Evolutionary conservation across 2,797 vertebrate genomes (phyloP), one percentile per base, ranked within the genome.

Genomic region (Fringilla coelebs): DNA sequence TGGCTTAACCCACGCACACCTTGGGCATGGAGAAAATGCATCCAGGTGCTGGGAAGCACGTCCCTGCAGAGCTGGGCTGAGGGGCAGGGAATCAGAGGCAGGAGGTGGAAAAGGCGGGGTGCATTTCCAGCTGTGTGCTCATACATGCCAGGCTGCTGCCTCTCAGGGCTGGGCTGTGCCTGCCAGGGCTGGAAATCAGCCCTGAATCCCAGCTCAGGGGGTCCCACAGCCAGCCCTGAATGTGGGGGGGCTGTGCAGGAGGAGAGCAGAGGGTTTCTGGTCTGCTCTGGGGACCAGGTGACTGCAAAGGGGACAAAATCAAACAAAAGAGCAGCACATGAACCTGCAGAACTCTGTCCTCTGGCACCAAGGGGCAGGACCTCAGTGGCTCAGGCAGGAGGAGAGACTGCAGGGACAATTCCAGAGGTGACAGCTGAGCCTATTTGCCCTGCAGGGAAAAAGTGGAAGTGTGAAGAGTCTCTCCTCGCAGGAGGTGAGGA

Each of bases 21-120:
- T 11, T 18, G 24, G 14, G 19, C 7, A 6, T 8, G 54, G 14
- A 81, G 57, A 2, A 81, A 55, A 77, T 2, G 26, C 34, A 45
- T 0, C 45, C 13, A 0, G 8, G 38, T 0, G 4, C 15, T 60
- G 6, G 43, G 36, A 21, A 65, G 45, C 11, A 8, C 2, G 60
- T 80, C 79, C 36, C 34, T 34, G 68, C 60, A 57, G 51, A 16
- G 79, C 83, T 66, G 49, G 88, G 43, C 10, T 34, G 55, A 71
- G 49, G 11, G 17, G 0, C 1, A 17, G 40, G 38, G 40, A 26
- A 28, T 11, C 52, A 16, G 74, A 65, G 22, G 3, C 49, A 28
- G 60, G 36, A 26, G 6, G 1, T 28, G 85, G 88, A 16, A 40
- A 32, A 65, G 1, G 38, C 28, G 7, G 55, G 19, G 49, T 13